These are phyloP conservation scores for Drosophila ercepeae DNA, from an alignment of 1,140 invertebrate species.

Conservation along the genomic window DNA sequence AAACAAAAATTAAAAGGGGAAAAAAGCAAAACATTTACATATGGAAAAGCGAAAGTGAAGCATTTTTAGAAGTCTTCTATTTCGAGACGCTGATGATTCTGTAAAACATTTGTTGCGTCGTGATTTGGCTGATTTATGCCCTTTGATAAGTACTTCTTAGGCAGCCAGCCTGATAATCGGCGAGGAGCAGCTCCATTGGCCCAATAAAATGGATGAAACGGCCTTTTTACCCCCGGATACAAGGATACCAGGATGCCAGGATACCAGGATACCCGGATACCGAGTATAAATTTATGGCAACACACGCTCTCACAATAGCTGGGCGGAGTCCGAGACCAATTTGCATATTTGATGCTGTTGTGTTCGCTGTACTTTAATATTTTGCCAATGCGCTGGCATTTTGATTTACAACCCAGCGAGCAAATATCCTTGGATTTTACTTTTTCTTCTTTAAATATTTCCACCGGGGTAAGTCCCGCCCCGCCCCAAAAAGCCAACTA, in stretches of 20 bases:
- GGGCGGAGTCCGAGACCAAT: constrained; percentile 27
- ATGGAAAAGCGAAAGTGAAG: constrained; percentile 18
- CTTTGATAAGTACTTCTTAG: constrained; percentile 55
- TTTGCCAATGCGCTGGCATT: constrained; percentile 61
- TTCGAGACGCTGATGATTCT: constrained; percentile 46
- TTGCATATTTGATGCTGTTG: constrained; percentile 71
- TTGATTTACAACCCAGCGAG: constrained; percentile 62
- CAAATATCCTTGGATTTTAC: constrained; percentile 50
- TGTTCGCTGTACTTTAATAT: constrained; percentile 41
- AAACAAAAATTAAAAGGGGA: constrained; percentile 5
- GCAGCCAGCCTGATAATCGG: constrained; percentile 50
- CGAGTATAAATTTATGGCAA: constrained; percentile 49
- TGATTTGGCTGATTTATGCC: constrained; percentile 77
- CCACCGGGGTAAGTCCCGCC: constrained; percentile 37
- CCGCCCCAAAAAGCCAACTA: constrained; percentile 24
- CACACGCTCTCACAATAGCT: constrained; percentile 7
- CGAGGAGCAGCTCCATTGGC: constrained; percentile 40
- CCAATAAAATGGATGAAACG: constrained; percentile 55
- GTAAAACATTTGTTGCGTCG: constrained; percentile 67
- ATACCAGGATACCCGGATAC: no score
- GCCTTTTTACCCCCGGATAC: constrained; percentile 10
- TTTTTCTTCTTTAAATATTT: constrained; percentile 68
- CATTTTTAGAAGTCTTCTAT: neutral
- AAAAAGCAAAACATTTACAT: constrained; percentile 29
- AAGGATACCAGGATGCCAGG: no score